Percentiles rank a stretch among this genome's conserved stretches.
phyloP scores from a whole-genome alignment of 2,888 invertebrate genomes.

The Cataglyphis cursor region DNA sequence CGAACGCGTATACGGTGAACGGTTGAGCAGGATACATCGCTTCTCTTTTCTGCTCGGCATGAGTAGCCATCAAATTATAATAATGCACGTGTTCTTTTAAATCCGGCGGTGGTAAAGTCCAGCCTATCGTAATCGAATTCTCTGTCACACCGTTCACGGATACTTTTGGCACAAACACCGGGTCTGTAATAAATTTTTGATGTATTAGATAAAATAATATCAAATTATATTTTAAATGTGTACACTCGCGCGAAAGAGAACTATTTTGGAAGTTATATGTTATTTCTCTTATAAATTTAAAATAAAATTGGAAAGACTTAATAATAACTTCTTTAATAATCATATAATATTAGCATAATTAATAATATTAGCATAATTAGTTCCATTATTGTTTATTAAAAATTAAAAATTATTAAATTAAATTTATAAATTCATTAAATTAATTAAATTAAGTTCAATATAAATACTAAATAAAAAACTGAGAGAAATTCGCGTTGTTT shows the following conservation, averaged over 20 bases:
- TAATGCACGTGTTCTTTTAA: constrained; percentile 92
- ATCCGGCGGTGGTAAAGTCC: constrained; percentile 91
- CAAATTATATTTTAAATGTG: neutral
- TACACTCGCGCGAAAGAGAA: neutral
- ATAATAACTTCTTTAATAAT: neutral
- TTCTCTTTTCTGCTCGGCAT: constrained; percentile 87
- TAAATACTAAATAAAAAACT: neutral
- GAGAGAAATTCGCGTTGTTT: constrained; percentile 80
- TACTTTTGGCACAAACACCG: constrained; percentile 93
- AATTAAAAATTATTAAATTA: neutral
- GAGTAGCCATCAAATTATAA: constrained; percentile 90
- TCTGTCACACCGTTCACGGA: constrained; percentile 91
- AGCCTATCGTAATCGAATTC: constrained; percentile 94
- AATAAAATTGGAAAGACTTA: neutral
- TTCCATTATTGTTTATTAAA: neutral
- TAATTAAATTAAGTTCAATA: neutral
- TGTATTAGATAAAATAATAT: neutral
- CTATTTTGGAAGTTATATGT: neutral
- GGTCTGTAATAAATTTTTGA: constrained; percentile 87
- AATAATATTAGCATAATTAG: neutral
- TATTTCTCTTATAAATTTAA: neutral
- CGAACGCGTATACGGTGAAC: constrained; percentile 93
- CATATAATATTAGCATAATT: too few species aligned
- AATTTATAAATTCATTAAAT: constrained; percentile 6
- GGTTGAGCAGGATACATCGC: constrained; percentile 90